phyloP scores from a whole-genome alignment of 2,113 vertebrate species.

The Hippopotamus amphibius region DNA sequence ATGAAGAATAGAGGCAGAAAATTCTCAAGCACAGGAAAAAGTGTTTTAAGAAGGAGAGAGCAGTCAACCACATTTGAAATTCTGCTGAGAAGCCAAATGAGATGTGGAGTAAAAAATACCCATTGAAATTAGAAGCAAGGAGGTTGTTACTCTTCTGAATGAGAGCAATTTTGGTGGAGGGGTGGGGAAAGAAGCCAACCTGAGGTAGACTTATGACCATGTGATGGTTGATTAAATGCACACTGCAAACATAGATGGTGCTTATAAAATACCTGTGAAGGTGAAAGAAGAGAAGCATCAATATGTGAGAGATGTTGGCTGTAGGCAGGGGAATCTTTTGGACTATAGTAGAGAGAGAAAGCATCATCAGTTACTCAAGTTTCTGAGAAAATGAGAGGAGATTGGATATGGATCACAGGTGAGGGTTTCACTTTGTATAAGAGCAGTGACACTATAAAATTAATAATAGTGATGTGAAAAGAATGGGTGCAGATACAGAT shows the following conservation, averaged over 20 bases:
- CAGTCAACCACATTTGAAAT: slow-evolving; percentile 6
- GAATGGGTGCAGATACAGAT: neutral
- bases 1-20: neutral
- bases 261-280: neutral
- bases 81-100: slow-evolving; percentile 12
- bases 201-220: neutral
- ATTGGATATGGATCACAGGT: neutral
- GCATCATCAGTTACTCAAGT: neutral
- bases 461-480: neutral
- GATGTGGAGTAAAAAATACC: neutral
- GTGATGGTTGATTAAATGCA: neutral
- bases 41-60: slow-evolving; percentile 5
- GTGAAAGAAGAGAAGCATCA: neutral
- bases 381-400: neutral
- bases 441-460: neutral
- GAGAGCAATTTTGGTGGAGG: neutral
- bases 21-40: slow-evolving; percentile 1
- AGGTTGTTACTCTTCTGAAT: neutral
- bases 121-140: neutral
- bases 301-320: neutral
- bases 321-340: no score
- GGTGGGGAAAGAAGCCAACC: neutral
- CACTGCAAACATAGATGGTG: neutral
- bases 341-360: neutral
- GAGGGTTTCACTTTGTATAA: neutral